Conservation (phyloP, 30 jellyfish, hydroid and myxozoan genomes). For the Sanderia malayensis region DNA sequence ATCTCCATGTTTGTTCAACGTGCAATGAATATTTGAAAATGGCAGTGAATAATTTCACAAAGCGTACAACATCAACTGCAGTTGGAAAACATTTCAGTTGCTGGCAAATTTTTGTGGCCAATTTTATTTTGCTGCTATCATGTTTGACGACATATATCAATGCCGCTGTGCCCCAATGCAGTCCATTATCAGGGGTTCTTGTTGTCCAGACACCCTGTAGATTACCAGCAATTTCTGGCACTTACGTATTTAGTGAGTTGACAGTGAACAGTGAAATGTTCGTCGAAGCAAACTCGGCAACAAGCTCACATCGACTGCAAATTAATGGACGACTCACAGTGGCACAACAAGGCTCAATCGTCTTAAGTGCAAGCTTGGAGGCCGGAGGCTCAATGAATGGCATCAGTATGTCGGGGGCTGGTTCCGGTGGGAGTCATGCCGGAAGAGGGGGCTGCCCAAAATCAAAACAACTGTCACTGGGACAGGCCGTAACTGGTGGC, state of each 20-base stretch:
- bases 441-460: conserved; percentile 60
- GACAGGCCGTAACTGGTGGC: conserved; percentile 10
- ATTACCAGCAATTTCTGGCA: background rate
- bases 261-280: background rate
- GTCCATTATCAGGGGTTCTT: background rate
- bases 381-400: conserved; percentile 11
- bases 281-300: background rate
- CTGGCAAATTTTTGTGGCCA: background rate
- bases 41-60: too few species aligned
- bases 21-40: too few species aligned
- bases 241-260: background rate
- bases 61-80: background rate
- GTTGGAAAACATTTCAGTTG: background rate
- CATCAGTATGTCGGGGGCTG: conserved; percentile 10
- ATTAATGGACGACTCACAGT: background rate
- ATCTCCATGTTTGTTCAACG: too few species aligned
- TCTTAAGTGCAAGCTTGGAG: background rate
- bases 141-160: background rate
- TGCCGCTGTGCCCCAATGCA: background rate
- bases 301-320: background rate
- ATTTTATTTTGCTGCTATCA: background rate
- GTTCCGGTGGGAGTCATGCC: conserved; percentile 58
- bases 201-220: background rate
- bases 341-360: background rate
- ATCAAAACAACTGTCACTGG: conserved; percentile 1